These are phyloP conservation scores for Clusia tigrina DNA, from an alignment of 2,888 invertebrate species.

Conservation along the genomic window DNA sequence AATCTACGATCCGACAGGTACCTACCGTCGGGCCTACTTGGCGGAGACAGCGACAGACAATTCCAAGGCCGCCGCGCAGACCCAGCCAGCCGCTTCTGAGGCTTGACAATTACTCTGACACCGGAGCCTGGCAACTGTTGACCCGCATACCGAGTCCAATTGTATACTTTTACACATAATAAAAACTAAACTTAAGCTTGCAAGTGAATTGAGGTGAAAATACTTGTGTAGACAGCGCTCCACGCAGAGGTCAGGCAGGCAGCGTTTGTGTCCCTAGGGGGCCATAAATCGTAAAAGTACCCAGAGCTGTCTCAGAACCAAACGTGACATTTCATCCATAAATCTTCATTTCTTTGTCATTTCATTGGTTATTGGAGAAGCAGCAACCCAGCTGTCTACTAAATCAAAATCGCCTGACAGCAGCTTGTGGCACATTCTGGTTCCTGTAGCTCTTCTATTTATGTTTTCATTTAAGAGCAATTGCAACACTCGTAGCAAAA, in stretches of 20 bases:
- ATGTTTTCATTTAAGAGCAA: no score
- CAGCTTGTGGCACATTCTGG: no score
- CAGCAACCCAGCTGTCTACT: background rate
- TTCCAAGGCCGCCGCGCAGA: conserved; percentile 15
- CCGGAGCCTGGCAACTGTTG: background rate
- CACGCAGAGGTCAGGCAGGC: background rate
- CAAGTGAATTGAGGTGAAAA: background rate
- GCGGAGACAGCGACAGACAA: conserved; percentile 56
- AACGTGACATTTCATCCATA: conserved; percentile 10
- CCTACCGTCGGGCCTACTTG: conserved; percentile 70
- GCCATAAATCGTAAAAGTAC: no score
- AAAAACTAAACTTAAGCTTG: background rate
- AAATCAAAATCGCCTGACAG: conserved; percentile 12
- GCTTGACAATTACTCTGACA: conserved; percentile 18
- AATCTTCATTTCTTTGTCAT: conserved; percentile 5
- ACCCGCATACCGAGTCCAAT: background rate
- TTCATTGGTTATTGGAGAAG: background rate
- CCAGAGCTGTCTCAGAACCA: background rate
- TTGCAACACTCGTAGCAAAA: no score
- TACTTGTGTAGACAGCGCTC: background rate
- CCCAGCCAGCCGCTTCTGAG: conserved; percentile 11
- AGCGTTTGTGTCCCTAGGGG: no score
- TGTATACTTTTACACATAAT: background rate
- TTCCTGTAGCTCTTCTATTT: background rate
- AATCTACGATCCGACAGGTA: conserved; percentile 71